Conservation (phyloP, 2,888 invertebrate species). For the Lasioglossum lativentre region DNA sequence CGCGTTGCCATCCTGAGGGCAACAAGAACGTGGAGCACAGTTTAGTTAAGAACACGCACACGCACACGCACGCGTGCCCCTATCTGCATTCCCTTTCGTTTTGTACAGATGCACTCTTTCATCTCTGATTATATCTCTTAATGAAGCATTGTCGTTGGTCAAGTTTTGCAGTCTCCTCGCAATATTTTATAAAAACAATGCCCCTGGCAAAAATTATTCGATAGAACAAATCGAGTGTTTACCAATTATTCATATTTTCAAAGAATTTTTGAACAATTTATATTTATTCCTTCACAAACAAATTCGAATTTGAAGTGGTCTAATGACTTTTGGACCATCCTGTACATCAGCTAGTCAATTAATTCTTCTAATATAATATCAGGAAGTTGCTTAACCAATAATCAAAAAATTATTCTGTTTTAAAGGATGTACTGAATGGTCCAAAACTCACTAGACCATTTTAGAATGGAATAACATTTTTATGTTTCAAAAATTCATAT, state of each 20-base stretch:
- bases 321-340: not conserved
- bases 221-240: not conserved
- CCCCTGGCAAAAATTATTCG: not conserved
- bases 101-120: not conserved
- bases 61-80: not conserved
- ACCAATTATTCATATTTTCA: not conserved
- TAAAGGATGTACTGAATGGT: too few species aligned
- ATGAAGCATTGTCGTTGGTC: not conserved
- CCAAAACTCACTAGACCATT: too few species aligned
- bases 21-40: slow-evolving; percentile 31
- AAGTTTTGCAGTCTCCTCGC: not conserved
- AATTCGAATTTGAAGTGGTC: too few species aligned
- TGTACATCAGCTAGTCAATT: not conserved
- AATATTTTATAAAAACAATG: not conserved
- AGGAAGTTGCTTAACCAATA: too few species aligned
- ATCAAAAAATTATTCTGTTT: too few species aligned
- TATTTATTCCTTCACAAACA: too few species aligned
- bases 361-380: too few species aligned
- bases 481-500: too few species aligned
- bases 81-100: not conserved
- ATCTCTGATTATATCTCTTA: too few species aligned
- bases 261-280: not conserved
- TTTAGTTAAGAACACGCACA: slow-evolving; percentile 15
- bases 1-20: slow-evolving; percentile 42
- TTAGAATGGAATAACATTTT: too few species aligned